Evolutionary conservation across 2,797 vertebrate genomes (phyloP).

Genomic region (Macropodus opercularis): DNA sequence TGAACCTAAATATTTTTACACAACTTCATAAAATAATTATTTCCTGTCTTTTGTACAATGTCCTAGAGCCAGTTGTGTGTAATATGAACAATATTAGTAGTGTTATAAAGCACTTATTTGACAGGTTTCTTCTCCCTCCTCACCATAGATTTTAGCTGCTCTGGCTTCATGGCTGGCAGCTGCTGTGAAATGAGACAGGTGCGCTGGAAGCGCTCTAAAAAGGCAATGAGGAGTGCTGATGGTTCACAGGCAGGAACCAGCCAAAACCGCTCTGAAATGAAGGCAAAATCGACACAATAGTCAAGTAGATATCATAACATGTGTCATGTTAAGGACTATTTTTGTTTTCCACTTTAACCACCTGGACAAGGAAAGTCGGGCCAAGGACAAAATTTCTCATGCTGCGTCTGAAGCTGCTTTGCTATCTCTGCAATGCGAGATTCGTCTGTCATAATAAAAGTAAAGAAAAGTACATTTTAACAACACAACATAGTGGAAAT

Average conservation of each 20-base stretch:
- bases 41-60: neutral
- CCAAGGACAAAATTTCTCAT: constrained; percentile 98
- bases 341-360: constrained; percentile 50
- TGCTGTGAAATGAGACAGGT: constrained; percentile 89
- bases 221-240: constrained; percentile 82
- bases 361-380: constrained; percentile 95
- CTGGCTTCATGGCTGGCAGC: constrained; percentile 90
- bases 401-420: constrained; percentile 86
- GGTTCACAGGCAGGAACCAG: constrained; percentile 88
- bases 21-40: neutral
- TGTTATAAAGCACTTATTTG: neutral
- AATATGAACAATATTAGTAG: neutral
- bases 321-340: neutral
- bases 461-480: no score
- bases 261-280: constrained; percentile 88
- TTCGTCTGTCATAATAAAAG: no score
- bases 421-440: constrained; percentile 87
- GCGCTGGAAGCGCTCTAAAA: constrained; percentile 89
- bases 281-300: constrained; percentile 10
- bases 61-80: neutral
- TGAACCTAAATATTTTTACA: neutral
- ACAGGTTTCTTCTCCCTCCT: constrained; percentile 30
- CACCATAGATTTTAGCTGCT: constrained; percentile 91
- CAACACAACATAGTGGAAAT: constrained; percentile 34
- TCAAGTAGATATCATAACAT: neutral